Evolutionary conservation across 2,888 invertebrate genomes (phyloP).

Genomic region (Pristionchus japonicus): DNA sequence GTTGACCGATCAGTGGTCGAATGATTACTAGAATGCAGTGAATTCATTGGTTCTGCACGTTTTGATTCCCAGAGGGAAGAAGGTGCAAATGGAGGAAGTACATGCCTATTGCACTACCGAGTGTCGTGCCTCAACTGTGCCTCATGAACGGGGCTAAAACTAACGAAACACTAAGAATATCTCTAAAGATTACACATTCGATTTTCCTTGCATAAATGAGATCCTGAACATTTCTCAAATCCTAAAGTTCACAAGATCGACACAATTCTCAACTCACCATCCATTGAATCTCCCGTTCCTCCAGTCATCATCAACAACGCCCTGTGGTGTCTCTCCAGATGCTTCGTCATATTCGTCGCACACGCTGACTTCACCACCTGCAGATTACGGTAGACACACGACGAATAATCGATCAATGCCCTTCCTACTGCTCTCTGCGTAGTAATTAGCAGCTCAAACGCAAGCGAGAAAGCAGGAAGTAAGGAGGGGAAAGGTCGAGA

Average conservation of each 20-base stretch:
- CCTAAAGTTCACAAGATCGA: neutral
- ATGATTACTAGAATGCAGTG: no score
- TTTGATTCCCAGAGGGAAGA: neutral
- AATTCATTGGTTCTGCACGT: neutral
- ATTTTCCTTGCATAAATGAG: neutral
- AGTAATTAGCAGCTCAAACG: slow-evolving; percentile 2
- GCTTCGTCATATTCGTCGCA: slow-evolving; percentile 69
- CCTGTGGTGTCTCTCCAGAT: slow-evolving; percentile 62
- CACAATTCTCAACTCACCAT: neutral
- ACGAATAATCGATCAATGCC: slow-evolving; percentile 21
- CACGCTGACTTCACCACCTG: slow-evolving; percentile 64
- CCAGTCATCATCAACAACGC: neutral
- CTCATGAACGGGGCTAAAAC: neutral
- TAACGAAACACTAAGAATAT: neutral
- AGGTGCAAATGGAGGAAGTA: neutral
- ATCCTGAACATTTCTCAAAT: neutral
- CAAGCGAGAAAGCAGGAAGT: neutral
- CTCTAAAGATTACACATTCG: neutral
- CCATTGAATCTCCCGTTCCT: neutral
- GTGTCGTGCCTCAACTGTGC: neutral
- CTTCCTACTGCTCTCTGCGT: neutral
- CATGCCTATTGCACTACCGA: neutral
- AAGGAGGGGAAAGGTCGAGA: neutral
- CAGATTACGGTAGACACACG: slow-evolving; percentile 43
- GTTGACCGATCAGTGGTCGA: no score